Percentiles rank a stretch among this genome's conserved stretches.
These are phyloP conservation scores for Istiophorus platypterus DNA, from an alignment of 2,113 vertebrate species.

Conservation along the genomic window DNA sequence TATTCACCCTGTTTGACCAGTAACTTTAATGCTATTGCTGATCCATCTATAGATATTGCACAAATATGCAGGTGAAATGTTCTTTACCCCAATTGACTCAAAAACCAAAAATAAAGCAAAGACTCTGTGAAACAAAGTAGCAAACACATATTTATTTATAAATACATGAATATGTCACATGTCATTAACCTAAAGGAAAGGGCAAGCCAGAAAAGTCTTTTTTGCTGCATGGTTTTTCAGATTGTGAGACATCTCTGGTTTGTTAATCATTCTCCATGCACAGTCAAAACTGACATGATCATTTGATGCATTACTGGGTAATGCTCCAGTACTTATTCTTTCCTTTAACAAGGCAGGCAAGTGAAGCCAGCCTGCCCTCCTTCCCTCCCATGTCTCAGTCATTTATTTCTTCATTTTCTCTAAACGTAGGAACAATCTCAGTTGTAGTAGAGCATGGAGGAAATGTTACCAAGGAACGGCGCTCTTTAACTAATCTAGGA, in stretches of 20 bases:
- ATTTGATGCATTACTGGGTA: conserved; percentile 75
- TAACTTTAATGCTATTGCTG: no score
- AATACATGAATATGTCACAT: conserved; percentile 26
- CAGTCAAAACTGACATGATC: conserved; percentile 66
- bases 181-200: conserved; percentile 25
- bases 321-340: conserved; percentile 79
- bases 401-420: conserved; percentile 76
- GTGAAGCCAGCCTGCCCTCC: conserved; percentile 53
- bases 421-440: conserved; percentile 61
- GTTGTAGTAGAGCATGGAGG: conserved; percentile 48
- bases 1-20: no score
- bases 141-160: conserved; percentile 11
- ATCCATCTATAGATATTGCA: background rate
- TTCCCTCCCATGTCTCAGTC: conserved; percentile 64
- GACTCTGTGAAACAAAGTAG: no score
- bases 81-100: background rate
- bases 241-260: conserved; percentile 40
- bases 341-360: conserved; percentile 77
- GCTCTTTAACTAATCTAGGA: conserved; percentile 48
- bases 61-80: background rate
- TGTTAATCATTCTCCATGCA: conserved; percentile 71
- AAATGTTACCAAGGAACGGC: conserved; percentile 48
- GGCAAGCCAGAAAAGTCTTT: conserved; percentile 30
- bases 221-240: conserved; percentile 39
- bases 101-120: background rate